Base-by-base conservation (phyloP, 2,113 vertebrate species). In the Tachuris rubrigastra region DNA sequence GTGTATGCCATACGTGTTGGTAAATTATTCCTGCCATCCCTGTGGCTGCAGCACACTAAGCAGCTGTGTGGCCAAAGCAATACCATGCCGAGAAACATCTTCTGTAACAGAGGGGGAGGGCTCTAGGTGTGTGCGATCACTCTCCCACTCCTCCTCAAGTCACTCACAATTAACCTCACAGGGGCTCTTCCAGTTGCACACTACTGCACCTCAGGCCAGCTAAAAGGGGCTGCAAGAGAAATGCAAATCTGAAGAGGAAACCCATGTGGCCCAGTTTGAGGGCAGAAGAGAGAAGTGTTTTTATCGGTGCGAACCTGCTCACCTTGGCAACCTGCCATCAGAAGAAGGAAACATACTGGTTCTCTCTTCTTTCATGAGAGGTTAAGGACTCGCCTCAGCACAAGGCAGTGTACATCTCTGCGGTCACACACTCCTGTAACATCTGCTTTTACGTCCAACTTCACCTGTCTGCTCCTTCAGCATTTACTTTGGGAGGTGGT, bases 1-100 rank as follows among this genome's bases (percentile, higher is more conserved):
- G 0, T 5, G 19, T 15, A 41, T 31, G 53, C 19, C 50, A 14
- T 6, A 20, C 0, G 0, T 19, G 30, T 4, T 4, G 12, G 6
- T 7, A 37, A 30, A 31, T 60, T 60, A 30, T n/a, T 63, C 56
- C 52, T 90, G 77, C 49, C 58, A 77, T 17, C 37, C 18, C n/a
- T 11, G 20, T 3, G 55, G 31, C 66, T 69, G 56, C 30, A 42
- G 53, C 53, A 73, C 14, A 0, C 31, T 18, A 25, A 27, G 42
- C 44, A 74, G 55, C 30, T 41, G 39, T 0, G 0, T 55, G 60
- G 44, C 2, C 25, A 90, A 79, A 94, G 83, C 75, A 76, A 41
- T 17, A 33, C 8, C 44, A 8, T 1, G 30, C 52, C 0, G 0
- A 56, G 71, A 86, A 92, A 73, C 28, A 13, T 24, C 41, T 62